Conservation (phyloP, 2,797 vertebrate species). For the Malacoctenus gilli region DNA sequence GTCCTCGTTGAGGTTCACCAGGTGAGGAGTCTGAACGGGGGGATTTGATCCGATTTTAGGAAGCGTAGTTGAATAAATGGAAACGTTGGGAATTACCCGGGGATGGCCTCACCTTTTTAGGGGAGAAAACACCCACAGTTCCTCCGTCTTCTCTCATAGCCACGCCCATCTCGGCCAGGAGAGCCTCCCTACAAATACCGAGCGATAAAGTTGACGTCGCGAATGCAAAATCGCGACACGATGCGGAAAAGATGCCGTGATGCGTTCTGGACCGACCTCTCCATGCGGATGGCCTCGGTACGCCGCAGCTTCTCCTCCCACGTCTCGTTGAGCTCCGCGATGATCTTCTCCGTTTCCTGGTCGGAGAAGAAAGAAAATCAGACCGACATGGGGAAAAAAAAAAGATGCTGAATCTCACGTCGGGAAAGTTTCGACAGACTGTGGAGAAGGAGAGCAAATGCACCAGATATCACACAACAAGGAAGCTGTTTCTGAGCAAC, state of each 20-base stretch:
- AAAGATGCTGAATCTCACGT: too few relatives aligned
- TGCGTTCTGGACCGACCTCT: constrained; percentile 78
- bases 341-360: constrained; percentile 98
- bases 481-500: too few relatives aligned
- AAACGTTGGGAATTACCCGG: too few relatives aligned
- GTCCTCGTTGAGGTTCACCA: constrained; percentile 98
- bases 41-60: too few relatives aligned
- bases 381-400: too few relatives aligned
- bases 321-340: constrained; percentile 96
- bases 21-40: constrained; percentile 89
- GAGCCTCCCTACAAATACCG: constrained; percentile 87
- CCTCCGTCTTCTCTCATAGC: constrained; percentile 98
- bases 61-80: too few relatives aligned
- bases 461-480: too few relatives aligned
- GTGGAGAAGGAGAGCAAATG: too few relatives aligned
- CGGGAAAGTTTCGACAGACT: too few relatives aligned
- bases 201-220: too few relatives aligned
- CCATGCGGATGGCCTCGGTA: constrained; percentile 97
- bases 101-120: constrained; percentile 93
- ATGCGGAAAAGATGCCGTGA: not conserved
- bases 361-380: constrained; percentile 15
- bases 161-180: constrained; percentile 98
- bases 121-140: constrained; percentile 96
- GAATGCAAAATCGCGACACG: too few relatives aligned
- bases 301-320: constrained; percentile 98